A percentile compares a stretch with the other conserved stretches of the same genome.
Evolutionary conservation across 1,140 invertebrate species (phyloP).

Genomic region (Charaxes varanes): DNA sequence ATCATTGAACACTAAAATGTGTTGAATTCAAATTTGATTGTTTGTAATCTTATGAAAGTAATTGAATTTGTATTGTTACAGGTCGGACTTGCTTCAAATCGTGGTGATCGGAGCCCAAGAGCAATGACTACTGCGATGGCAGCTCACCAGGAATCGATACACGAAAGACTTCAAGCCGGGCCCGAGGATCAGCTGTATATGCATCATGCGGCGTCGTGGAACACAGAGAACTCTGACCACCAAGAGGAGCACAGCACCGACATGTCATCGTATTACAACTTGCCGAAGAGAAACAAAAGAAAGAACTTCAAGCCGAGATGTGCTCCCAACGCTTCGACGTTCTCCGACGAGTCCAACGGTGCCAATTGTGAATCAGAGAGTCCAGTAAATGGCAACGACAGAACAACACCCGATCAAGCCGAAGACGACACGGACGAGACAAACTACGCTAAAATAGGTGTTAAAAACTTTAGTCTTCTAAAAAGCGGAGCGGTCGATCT

Average conservation of each 20-base stretch:
- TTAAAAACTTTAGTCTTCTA: slow-evolving; percentile 68
- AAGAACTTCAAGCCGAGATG: slow-evolving; percentile 81
- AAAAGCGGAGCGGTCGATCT: slow-evolving; percentile 69
- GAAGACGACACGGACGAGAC: slow-evolving; percentile 48
- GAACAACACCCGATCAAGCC: slow-evolving; percentile 46
- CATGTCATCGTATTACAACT: slow-evolving; percentile 69
- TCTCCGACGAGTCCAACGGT: slow-evolving; percentile 68
- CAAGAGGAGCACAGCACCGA: slow-evolving; percentile 66
- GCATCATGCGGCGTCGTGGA: slow-evolving; percentile 62
- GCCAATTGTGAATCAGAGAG: slow-evolving; percentile 57
- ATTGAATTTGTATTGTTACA: slow-evolving; percentile 39
- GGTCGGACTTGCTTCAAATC: slow-evolving; percentile 56
- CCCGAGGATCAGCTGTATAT: slow-evolving; percentile 54
- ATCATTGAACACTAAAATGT: slow-evolving; percentile 64
- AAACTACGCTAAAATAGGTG: slow-evolving; percentile 59
- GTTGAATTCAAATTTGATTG: slow-evolving; percentile 63
- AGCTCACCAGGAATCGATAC: slow-evolving; percentile 65
- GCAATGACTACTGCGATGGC: slow-evolving; percentile 72
- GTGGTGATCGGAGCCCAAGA: slow-evolving; percentile 47
- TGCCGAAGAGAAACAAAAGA: slow-evolving; percentile 78
- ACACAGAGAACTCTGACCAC: slow-evolving; percentile 42
- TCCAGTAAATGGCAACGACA: slow-evolving; percentile 67
- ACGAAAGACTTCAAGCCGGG: slow-evolving; percentile 62
- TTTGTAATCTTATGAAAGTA: slow-evolving; percentile 50
- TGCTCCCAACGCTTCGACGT: slow-evolving; percentile 72